phyloP scores from a whole-genome alignment of 1,140 invertebrate genomes.

The Ruditapes philippinarum region DNA sequence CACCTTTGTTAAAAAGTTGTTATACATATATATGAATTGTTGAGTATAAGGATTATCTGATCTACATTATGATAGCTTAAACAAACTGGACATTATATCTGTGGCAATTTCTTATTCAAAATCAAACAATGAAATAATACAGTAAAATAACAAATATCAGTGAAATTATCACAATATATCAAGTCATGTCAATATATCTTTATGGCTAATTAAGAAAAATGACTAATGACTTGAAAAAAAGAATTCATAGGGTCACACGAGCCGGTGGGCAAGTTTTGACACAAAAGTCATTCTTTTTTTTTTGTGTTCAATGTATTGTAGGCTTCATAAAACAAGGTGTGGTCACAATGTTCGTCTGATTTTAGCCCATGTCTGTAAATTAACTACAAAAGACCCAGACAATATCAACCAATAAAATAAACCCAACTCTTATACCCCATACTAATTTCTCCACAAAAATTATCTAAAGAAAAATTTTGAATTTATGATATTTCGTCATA shows the following conservation, averaged over 20 bases:
- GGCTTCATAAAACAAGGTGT: too few species aligned
- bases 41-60: neutral
- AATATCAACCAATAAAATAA: too few species aligned
- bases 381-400: too few species aligned
- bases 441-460: neutral
- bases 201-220: slow-evolving; percentile 6
- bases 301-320: too few species aligned
- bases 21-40: neutral
- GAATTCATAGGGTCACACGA: neutral
- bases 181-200: neutral
- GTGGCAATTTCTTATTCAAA: neutral
- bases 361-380: too few species aligned
- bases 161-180: neutral
- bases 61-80: neutral
- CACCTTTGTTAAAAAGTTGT: neutral
- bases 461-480: too few species aligned
- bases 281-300: too few species aligned
- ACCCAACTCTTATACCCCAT: neutral
- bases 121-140: neutral
- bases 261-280: too few species aligned
- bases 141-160: slow-evolving; percentile 2
- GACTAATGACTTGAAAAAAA: neutral
- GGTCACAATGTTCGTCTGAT: too few species aligned
- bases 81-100: neutral
- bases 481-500: too few species aligned